These are phyloP conservation scores for Calycopis cecrops DNA, from an alignment of 1,140 invertebrate genomes.

Conservation along the genomic window DNA sequence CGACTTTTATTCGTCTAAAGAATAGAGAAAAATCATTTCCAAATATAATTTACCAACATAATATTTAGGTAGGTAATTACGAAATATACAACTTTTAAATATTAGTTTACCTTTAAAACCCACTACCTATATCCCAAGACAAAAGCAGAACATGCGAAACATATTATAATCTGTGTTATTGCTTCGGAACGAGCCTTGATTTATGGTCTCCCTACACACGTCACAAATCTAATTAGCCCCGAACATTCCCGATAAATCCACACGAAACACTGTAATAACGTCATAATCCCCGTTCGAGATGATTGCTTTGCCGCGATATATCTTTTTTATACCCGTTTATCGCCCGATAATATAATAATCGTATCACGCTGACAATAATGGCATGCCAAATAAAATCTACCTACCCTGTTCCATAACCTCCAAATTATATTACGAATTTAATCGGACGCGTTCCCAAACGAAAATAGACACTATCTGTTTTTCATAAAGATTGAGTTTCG, in stretches of 20 bases:
- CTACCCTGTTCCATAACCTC: constrained; percentile 46
- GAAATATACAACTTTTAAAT: background rate
- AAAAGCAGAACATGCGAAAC: background rate
- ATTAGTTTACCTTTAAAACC: background rate
- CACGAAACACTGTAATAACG: constrained; percentile 59
- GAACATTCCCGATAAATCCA: constrained; percentile 57
- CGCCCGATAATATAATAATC: constrained; percentile 73
- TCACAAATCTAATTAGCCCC: constrained; percentile 57
- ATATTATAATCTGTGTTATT: constrained; percentile 11
- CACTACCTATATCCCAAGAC: background rate
- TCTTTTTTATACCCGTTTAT: constrained; percentile 72
- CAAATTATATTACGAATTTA: constrained; percentile 38
- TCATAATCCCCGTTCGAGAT: constrained; percentile 55
- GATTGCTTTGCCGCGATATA: constrained; percentile 60
- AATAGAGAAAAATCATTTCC: no score
- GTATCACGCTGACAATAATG: constrained; percentile 71
- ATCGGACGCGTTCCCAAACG: constrained; percentile 10
- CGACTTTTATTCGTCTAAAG: no score
- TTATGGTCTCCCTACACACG: constrained; percentile 37
- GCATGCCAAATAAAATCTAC: constrained; percentile 71
- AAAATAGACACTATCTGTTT: constrained; percentile 25
- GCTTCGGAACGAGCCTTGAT: constrained; percentile 27
- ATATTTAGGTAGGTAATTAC: no score
- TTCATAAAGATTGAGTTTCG: constrained; percentile 26
- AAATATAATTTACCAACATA: no score